Evolutionary conservation across 2,797 vertebrate species (phyloP).

Genomic region (Phoeniculus purpureus): DNA sequence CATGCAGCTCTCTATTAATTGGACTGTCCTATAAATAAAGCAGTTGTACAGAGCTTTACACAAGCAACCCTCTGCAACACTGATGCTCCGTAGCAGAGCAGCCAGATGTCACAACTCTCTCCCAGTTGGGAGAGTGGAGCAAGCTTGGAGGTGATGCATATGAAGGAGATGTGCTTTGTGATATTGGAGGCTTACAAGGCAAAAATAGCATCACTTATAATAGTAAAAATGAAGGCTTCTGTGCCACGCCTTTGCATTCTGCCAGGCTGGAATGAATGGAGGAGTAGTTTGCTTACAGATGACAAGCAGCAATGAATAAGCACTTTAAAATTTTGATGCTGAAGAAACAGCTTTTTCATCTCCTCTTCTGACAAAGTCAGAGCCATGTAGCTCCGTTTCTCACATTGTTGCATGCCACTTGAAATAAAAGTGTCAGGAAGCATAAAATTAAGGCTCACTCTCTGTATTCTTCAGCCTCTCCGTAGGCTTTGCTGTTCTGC

Average conservation of each 20-base stretch:
- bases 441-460: neutral
- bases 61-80: neutral
- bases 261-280: slow-evolving; percentile 35
- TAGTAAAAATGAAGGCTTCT: slow-evolving; percentile 26
- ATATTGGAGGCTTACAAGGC: neutral
- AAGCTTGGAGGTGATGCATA: neutral
- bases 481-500: neutral
- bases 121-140: neutral
- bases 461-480: neutral
- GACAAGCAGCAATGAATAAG: slow-evolving; percentile 39
- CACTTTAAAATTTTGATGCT: neutral
- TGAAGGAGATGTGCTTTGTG: slow-evolving; percentile 12
- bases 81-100: neutral
- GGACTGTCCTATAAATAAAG: neutral
- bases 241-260: slow-evolving; percentile 22
- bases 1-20: neutral
- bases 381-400: neutral
- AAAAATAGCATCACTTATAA: slow-evolving; percentile 50
- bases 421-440: neutral
- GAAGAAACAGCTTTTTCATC: neutral
- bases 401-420: accelerated
- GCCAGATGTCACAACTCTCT: neutral
- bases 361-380: neutral
- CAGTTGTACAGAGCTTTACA: neutral
- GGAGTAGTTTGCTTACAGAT: slow-evolving; percentile 52